Percentiles rank a stretch among this genome's conserved stretches.
phyloP scores from a whole-genome alignment of 1,140 invertebrate species.

The Drosophila tropicalis region DNA sequence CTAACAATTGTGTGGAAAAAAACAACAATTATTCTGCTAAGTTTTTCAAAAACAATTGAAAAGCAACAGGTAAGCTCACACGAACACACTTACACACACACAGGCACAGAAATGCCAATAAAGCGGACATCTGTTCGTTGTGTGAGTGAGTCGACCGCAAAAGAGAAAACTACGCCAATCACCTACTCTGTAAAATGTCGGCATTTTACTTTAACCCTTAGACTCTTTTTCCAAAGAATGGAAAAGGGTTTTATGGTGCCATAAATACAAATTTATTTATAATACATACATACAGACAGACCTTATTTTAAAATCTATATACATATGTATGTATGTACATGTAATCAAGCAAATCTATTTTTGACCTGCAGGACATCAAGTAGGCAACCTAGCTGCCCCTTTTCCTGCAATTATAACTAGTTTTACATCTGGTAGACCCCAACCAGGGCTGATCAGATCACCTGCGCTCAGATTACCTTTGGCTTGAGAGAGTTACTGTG shows the following conservation, averaged over 20 bases:
- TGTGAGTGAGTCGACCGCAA: slow-evolving; percentile 61
- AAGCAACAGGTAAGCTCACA: slow-evolving; percentile 70
- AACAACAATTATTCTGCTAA: slow-evolving; percentile 46
- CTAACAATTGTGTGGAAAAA: slow-evolving; percentile 66
- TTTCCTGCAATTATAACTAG: slow-evolving; percentile 54
- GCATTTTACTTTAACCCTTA: too few relatives aligned
- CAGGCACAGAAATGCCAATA: slow-evolving; percentile 39
- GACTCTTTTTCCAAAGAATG: too few relatives aligned
- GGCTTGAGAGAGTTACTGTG: slow-evolving; percentile 12
- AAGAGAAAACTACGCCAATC: slow-evolving; percentile 75
- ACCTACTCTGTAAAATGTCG: slow-evolving; percentile 40
- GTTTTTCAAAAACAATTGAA: slow-evolving; percentile 70
- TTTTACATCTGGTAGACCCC: slow-evolving; percentile 61
- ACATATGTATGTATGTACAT: too few relatives aligned
- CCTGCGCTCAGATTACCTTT: slow-evolving; percentile 22
- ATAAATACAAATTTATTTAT: too few relatives aligned
- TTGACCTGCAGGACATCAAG: slow-evolving; percentile 10
- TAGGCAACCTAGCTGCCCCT: slow-evolving; percentile 13
- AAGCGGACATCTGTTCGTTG: slow-evolving; percentile 36
- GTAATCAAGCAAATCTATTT: too few relatives aligned
- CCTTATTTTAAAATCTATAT: too few relatives aligned
- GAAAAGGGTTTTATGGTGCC: too few relatives aligned
- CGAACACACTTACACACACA: slow-evolving; percentile 15
- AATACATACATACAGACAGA: too few relatives aligned
- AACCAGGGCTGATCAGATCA: slow-evolving; percentile 59